Evolutionary conservation across 2,888 invertebrate species (phyloP).

Genomic region (Heteromurus nitidus): DNA sequence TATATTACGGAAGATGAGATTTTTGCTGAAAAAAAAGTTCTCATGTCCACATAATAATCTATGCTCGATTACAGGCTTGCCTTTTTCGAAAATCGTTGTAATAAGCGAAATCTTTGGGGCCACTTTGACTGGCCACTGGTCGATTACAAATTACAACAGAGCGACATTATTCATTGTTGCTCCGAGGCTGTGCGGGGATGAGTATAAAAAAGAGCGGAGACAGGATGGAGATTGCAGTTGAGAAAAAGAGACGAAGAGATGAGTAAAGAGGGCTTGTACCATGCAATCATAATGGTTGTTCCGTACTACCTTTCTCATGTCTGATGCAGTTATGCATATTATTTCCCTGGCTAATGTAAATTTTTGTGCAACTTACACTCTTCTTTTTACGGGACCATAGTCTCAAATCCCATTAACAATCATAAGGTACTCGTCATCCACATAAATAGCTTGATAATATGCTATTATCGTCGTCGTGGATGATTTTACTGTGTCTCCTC

Average conservation of each 20-base stretch:
- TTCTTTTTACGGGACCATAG: not conserved
- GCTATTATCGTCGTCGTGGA: too few relatives aligned
- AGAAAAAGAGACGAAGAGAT: not conserved
- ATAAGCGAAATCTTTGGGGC: constrained; percentile 62
- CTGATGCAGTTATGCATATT: too few relatives aligned
- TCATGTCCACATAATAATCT: constrained; percentile 63
- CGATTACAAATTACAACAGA: constrained; percentile 52
- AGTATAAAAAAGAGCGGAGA: not conserved
- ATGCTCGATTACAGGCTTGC: constrained; percentile 59
- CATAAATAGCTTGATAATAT: constrained; percentile 45
- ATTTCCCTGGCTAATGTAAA: not conserved
- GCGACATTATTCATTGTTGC: constrained; percentile 62
- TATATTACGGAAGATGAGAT: constrained; percentile 64
- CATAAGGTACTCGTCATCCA: constrained; percentile 24
- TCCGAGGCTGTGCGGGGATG: constrained; percentile 13
- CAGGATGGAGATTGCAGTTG: constrained; percentile 16
- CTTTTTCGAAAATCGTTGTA: constrained; percentile 57
- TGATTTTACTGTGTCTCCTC: too few relatives aligned
- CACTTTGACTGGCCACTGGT: constrained; percentile 56
- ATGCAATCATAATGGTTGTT: constrained; percentile 42
- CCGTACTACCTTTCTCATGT: constrained; percentile 6
- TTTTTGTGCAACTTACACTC: not conserved
- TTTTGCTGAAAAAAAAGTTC: constrained; percentile 58
- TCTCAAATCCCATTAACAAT: not conserved
- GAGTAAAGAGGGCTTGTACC: not conserved